These are phyloP conservation scores for Pammene fasciana DNA, from an alignment of 2,888 invertebrate genomes.

Conservation along the genomic window DNA sequence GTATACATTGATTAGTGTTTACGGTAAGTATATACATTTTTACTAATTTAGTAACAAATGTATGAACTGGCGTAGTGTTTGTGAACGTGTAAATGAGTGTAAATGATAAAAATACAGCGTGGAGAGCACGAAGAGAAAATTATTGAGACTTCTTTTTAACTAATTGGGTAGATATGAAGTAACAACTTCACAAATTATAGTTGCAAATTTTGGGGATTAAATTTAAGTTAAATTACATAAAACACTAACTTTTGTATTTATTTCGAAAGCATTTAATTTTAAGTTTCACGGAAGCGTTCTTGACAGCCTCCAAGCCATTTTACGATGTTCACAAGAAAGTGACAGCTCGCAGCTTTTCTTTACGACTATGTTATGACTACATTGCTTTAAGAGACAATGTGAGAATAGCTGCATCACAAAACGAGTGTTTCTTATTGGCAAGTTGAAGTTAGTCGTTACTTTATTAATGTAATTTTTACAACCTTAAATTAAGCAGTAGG, in stretches of 20 bases:
- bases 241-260: background rate
- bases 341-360: constrained; percentile 46
- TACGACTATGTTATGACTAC: constrained; percentile 19
- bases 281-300: constrained; percentile 24
- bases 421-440: background rate
- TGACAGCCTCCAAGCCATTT: constrained; percentile 42
- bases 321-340: constrained; percentile 53
- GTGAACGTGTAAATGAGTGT: too few species aligned
- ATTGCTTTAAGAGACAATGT: constrained; percentile 20
- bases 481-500: too few species aligned
- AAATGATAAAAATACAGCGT: too few species aligned
- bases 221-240: too few species aligned
- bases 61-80: too few species aligned
- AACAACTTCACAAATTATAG: background rate
- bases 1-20: too few species aligned
- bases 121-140: too few species aligned
- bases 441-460: background rate
- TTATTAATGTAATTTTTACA: background rate
- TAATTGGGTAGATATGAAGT: too few species aligned
- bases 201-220: too few species aligned
- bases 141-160: too few species aligned
- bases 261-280: constrained; percentile 9
- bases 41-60: too few species aligned
- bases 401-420: background rate
- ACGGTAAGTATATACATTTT: too few species aligned